These are phyloP conservation scores for Cistogaster globosa DNA, from an alignment of 2,888 invertebrate species.

Conservation along the genomic window DNA sequence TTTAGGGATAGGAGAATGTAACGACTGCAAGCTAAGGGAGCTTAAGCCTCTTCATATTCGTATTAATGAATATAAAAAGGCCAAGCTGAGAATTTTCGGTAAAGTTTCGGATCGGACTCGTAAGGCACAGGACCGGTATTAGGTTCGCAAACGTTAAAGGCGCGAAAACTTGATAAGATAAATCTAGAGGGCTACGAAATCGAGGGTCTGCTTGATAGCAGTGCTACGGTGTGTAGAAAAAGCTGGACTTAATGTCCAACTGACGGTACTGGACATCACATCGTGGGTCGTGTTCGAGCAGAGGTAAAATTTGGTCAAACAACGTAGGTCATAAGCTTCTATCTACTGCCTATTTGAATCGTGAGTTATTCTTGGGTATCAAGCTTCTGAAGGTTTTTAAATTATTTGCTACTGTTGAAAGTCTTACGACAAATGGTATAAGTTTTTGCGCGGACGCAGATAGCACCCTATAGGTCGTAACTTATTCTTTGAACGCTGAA, in stretches of 20 bases:
- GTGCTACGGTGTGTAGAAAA: conserved; percentile 1
- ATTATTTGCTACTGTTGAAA: conserved; percentile 1
- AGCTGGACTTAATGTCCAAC: not conserved
- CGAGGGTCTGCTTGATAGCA: not conserved
- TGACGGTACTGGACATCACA: not conserved
- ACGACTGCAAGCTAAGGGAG: not conserved
- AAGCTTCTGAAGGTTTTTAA: conserved; percentile 18
- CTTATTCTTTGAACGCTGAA: not conserved
- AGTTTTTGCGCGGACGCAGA: conserved; percentile 2
- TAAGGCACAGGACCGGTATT: conserved; percentile 4
- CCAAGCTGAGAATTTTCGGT: too few species aligned
- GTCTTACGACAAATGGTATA: conserved; percentile 14
- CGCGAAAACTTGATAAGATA: not conserved
- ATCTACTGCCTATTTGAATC: too few species aligned
- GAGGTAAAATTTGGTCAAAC: too few species aligned
- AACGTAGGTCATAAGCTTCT: too few species aligned
- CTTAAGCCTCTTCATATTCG: too few species aligned
- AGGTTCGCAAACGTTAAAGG: not conserved
- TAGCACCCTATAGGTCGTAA: not conserved
- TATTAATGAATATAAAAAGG: too few species aligned
- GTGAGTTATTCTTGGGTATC: conserved; percentile 20
- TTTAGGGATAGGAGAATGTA: too few species aligned
- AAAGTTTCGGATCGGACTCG: too few species aligned
- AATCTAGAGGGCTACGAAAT: too few species aligned
- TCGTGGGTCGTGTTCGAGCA: too few species aligned